These are phyloP conservation scores for Saccopteryx leptura DNA, from an alignment of 2,113 vertebrate genomes.

Conservation along the genomic window DNA sequence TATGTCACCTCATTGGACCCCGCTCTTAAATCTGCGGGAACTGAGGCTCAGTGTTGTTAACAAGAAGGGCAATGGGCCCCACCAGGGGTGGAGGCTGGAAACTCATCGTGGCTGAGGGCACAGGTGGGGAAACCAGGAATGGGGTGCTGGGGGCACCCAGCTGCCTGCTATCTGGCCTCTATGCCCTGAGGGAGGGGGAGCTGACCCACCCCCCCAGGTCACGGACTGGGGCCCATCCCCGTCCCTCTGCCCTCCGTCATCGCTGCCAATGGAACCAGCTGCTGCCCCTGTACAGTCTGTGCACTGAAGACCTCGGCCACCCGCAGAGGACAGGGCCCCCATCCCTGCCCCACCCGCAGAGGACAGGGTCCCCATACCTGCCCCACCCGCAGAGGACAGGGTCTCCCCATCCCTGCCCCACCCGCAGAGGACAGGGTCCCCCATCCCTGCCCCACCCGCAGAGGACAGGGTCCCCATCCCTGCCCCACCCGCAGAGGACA, in stretches of 20 bases:
- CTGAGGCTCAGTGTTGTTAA: background rate
- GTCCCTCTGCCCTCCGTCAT: background rate
- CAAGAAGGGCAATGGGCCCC: background rate
- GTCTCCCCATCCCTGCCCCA: background rate
- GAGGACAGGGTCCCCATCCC: no score
- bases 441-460: background rate
- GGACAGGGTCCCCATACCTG: background rate
- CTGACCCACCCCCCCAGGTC: background rate
- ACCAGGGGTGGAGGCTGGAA: background rate
- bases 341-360: background rate
- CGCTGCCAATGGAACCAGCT: background rate
- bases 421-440: no score
- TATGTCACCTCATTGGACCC: accelerated
- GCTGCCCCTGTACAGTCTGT: background rate
- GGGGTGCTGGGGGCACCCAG: background rate
- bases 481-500: background rate
- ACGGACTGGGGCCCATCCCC: accelerated
- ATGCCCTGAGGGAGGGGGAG: accelerated
- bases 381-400: no score
- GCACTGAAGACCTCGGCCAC: background rate
- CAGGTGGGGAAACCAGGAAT: accelerated
- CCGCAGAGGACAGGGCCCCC: background rate
- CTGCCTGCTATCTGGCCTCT: background rate
- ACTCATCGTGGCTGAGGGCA: no score
- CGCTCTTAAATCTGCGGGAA: background rate